These are phyloP conservation scores for Pogonomyrmex californicus DNA, from an alignment of 1,140 invertebrate genomes.

Conservation along the genomic window DNA sequence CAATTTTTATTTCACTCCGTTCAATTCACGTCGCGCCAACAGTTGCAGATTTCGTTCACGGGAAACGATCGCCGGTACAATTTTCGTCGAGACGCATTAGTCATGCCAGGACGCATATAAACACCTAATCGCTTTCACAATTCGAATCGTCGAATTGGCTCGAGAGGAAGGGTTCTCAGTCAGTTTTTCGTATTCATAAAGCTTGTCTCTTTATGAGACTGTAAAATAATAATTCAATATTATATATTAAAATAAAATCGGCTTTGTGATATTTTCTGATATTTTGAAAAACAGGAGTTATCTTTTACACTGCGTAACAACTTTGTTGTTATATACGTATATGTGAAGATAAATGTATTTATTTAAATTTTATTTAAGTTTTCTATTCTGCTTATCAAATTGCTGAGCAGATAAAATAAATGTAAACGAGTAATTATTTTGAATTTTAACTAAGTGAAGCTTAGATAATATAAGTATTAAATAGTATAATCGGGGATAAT, in stretches of 20 bases:
- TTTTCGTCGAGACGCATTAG: slow-evolving; percentile 11
- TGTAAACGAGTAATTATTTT: background rate
- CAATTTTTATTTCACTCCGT: slow-evolving; percentile 38
- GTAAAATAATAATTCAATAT: background rate
- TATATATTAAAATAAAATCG: background rate
- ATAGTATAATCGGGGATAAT: background rate
- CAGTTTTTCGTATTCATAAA: background rate
- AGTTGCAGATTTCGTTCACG: slow-evolving; percentile 31
- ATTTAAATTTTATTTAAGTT: slow-evolving; percentile 6
- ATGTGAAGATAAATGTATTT: background rate
- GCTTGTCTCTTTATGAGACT: background rate
- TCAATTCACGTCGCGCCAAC: slow-evolving; percentile 24
- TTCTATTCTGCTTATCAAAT: background rate
- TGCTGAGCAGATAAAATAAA: background rate
- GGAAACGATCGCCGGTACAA: background rate
- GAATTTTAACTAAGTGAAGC: background rate
- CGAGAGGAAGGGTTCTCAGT: background rate
- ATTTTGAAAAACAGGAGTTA: background rate
- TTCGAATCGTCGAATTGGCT: background rate
- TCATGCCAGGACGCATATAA: slow-evolving; percentile 5
- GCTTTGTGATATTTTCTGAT: background rate
- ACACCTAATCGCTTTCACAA: slow-evolving; percentile 9
- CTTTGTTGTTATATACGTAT: background rate
- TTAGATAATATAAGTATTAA: background rate
- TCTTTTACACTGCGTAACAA: background rate